phyloP scores from a whole-genome alignment of 1,140 invertebrate genomes.

The Drosophila bocki region DNA sequence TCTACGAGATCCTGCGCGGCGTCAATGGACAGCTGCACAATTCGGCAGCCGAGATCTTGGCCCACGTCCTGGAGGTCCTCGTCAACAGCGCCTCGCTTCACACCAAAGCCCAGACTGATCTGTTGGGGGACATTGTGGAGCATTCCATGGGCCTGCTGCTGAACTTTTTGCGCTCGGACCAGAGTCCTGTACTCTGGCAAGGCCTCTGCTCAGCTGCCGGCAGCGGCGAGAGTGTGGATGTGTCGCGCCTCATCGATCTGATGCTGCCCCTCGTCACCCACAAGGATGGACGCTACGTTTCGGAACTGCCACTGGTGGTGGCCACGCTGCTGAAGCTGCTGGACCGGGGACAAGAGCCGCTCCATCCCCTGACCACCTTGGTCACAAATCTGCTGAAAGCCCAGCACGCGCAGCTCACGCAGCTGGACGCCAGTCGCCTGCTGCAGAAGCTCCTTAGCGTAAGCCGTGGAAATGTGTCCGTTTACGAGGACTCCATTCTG shows the following conservation, averaged over 20 bases:
- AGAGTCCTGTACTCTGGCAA: conserved; percentile 88
- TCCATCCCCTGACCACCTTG: conserved; percentile 43
- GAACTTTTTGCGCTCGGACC: conserved; percentile 87
- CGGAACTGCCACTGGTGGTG: conserved; percentile 86
- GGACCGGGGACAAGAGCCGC: conserved; percentile 40
- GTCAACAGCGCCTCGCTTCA: conserved; percentile 86
- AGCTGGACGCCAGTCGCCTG: conserved; percentile 89
- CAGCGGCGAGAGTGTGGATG: conserved; percentile 8
- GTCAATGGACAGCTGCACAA: conserved; percentile 93
- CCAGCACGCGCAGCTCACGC: conserved; percentile 87
- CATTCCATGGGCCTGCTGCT: conserved; percentile 88
- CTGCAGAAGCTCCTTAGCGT: conserved; percentile 87
- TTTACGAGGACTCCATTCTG: conserved; percentile 88
- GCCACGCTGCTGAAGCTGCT: conserved; percentile 87
- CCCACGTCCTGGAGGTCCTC: conserved; percentile 86
- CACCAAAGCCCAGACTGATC: conserved; percentile 87
- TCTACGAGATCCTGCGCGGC: conserved; percentile 94
- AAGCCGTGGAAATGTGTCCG: conserved; percentile 80
- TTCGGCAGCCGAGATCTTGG: conserved; percentile 88
- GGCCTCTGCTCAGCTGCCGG: conserved; percentile 59
- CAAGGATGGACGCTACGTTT: conserved; percentile 88
- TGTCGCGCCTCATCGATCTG: conserved; percentile 79
- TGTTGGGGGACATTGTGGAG: conserved; percentile 88
- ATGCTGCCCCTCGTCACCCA: conserved; percentile 88
- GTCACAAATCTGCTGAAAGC: conserved; percentile 62